A percentile compares a stretch with the other conserved stretches of the same genome.
Conservation (phyloP, 2,888 invertebrate genomes). For the Brachylomia viminalis region DNA sequence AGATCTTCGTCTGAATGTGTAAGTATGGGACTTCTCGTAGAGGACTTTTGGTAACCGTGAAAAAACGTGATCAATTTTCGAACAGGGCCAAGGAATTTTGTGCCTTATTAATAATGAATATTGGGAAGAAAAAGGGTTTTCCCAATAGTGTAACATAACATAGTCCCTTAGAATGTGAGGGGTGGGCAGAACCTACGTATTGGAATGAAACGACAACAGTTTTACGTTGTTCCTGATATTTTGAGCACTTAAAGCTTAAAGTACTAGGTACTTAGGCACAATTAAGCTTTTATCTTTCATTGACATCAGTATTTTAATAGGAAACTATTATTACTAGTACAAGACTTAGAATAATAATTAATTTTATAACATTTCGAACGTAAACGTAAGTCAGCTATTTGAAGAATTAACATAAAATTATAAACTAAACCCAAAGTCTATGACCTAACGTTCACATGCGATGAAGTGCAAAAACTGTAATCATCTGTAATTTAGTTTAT, state of each 20-base stretch:
- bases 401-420: slow-evolving; percentile 57
- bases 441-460: slow-evolving; percentile 27
- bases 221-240: background rate
- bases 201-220: background rate
- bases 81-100: background rate
- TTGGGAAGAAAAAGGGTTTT: too few relatives aligned
- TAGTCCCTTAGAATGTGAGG: background rate
- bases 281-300: background rate
- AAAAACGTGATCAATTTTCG: slow-evolving; percentile 20
- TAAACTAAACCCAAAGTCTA: slow-evolving; percentile 11
- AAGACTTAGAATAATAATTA: too few relatives aligned
- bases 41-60: background rate
- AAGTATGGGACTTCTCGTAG: slow-evolving; percentile 4
- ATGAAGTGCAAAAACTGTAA: slow-evolving; percentile 52
- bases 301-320: background rate
- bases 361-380: slow-evolving; percentile 7
- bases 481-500: slow-evolving; percentile 47
- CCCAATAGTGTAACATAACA: background rate
- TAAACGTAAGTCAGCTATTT: slow-evolving; percentile 23
- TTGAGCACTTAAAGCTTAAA: background rate
- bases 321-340: background rate
- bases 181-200: background rate
- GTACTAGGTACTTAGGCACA: background rate
- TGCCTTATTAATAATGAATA: slow-evolving; percentile 2
- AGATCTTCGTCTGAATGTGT: slow-evolving; percentile 10